These are phyloP conservation scores for Drosophila infuscata DNA, from an alignment of 2,888 invertebrate genomes.

Conservation along the genomic window DNA sequence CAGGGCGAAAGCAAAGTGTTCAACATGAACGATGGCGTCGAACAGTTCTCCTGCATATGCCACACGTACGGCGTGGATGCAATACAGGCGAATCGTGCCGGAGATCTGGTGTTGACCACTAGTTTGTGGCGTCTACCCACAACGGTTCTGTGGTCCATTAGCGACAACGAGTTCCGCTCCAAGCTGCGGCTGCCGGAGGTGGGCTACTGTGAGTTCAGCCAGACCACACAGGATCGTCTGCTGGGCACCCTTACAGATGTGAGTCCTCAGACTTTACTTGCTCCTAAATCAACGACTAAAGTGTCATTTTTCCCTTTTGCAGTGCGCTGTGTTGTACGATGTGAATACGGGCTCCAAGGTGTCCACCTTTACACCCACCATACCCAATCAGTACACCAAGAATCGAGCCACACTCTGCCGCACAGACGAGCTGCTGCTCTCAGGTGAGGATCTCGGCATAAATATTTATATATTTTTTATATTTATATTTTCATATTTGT, in stretches of 20 bases:
- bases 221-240: slow-evolving; percentile 92
- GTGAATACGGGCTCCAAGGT: slow-evolving; percentile 91
- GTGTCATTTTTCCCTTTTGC: slow-evolving; percentile 39
- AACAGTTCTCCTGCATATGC: slow-evolving; percentile 91
- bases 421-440: slow-evolving; percentile 96
- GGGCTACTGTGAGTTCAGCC: slow-evolving; percentile 96
- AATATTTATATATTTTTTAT: background rate
- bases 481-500: background rate
- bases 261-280: slow-evolving; percentile 37
- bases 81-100: slow-evolving; percentile 90
- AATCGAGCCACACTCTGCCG: slow-evolving; percentile 98
- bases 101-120: slow-evolving; percentile 92
- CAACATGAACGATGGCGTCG: slow-evolving; percentile 93
- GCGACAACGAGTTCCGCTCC: slow-evolving; percentile 82
- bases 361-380: slow-evolving; percentile 90
- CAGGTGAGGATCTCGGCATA: slow-evolving; percentile 85
- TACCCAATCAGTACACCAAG: slow-evolving; percentile 96
- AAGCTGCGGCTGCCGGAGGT: slow-evolving; percentile 92
- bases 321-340: slow-evolving; percentile 91
- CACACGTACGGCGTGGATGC: slow-evolving; percentile 95
- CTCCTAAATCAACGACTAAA: background rate
- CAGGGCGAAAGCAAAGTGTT: slow-evolving; percentile 95
- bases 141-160: slow-evolving; percentile 85
- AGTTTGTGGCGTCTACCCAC: slow-evolving; percentile 94
- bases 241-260: slow-evolving; percentile 94